phyloP scores from a whole-genome alignment of 2,113 vertebrate genomes.

The Phrynosoma platyrhinos region DNA sequence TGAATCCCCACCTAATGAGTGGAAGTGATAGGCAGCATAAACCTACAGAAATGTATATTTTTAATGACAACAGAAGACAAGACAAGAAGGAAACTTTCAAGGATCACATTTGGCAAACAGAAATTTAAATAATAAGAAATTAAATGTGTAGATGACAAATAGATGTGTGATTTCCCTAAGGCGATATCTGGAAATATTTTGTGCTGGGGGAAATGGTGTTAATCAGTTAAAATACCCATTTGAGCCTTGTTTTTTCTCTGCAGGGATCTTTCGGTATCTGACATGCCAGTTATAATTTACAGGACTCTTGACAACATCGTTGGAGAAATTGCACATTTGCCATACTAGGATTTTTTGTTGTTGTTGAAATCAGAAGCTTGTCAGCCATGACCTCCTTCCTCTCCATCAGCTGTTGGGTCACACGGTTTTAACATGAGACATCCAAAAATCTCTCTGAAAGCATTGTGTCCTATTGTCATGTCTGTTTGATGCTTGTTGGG shows the following conservation, averaged over 20 bases:
- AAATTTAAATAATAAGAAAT: slow-evolving; percentile 21
- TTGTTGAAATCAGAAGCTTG: slow-evolving; percentile 53
- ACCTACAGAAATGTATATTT: neutral
- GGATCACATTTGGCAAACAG: neutral
- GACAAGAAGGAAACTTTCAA: neutral
- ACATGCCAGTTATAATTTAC: slow-evolving; percentile 49
- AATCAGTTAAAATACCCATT: neutral
- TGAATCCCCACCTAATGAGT: neutral
- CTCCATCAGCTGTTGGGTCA: slow-evolving; percentile 53
- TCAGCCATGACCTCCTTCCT: slow-evolving; percentile 33
- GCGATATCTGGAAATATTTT: neutral
- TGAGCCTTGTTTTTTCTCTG: neutral
- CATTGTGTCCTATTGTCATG: slow-evolving; percentile 21
- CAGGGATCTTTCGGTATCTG: slow-evolving; percentile 7
- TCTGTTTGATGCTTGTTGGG: slow-evolving; percentile 15
- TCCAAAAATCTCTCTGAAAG: slow-evolving; percentile 43
- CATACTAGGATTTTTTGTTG: slow-evolving; percentile 26
- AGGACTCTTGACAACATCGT: slow-evolving; percentile 58
- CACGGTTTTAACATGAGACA: slow-evolving; percentile 57
- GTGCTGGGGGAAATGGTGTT: neutral
- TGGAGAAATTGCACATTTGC: slow-evolving; percentile 60
- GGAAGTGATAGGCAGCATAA: neutral
- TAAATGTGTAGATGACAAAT: neutral
- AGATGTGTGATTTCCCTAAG: slow-evolving; percentile 26
- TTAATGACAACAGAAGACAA: neutral